Base-by-base conservation (phyloP, 2,113 vertebrate genomes). In the Hepsetus odoe region DNA sequence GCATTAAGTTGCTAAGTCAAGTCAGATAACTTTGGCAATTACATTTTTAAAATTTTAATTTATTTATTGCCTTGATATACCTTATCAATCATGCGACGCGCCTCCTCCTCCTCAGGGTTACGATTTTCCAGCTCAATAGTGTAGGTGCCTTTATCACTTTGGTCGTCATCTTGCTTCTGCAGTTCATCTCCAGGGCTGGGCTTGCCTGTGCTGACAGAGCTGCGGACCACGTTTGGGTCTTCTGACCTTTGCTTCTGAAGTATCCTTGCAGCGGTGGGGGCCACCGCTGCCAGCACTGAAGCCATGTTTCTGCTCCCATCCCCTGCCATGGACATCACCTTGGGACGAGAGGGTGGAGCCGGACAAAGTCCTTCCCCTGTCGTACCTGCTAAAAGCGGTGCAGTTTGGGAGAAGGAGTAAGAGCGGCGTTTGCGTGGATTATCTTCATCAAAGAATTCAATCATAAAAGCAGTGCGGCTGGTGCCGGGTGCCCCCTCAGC, bases 41-140 rank as follows among this genome's bases (percentile, higher is more conserved):
- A n/a, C n/a, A n/a, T n/a, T n/a, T n/a, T n/a, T n/a, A n/a, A n/a
- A n/a, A n/a, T n/a, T n/a, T n/a, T n/a, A n/a, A n/a, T n/a, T n/a
- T n/a, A n/a, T 38, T 32, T 4, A 74, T 49, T 26, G 12, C 77
- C 3, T 7, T 76, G 20, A 65, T 88, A 84, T 92, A 98, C 97
- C 96, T 97, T 97, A 88, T 99, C 96, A 84, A 98, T 99, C 96
- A 97, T 96, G 85, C 95, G 95, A 46, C 97, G 92, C 76, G 96
- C 97, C 93, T 98, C 96, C 89, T 95, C 91, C 86, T 98, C 96
- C 87, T 98, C 97, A 68, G 94, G 89, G 88, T 96, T 97, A 74
- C 90, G 94, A 86, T 95, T 97, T 90, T 99, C 97, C 92, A 97
- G 88, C 85, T 99, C 97, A 56, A 98, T 98, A 77, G 96, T 97